Percentiles rank a stretch among this genome's conserved stretches.
Conservation (phyloP, 2,113 vertebrate species). For the Anas platyrhynchos region DNA sequence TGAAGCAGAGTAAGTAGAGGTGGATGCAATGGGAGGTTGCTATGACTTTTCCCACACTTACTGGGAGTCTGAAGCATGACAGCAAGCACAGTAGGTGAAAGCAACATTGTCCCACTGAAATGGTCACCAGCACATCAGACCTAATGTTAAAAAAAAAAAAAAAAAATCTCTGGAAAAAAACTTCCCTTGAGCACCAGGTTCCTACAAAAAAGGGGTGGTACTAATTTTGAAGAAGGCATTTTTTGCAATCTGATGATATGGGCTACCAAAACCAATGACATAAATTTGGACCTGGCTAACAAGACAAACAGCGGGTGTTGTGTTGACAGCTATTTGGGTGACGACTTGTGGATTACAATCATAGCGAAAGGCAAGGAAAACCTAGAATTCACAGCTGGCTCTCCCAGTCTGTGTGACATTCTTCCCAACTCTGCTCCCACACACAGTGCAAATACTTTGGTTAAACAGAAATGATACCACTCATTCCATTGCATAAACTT, state of each 20-base stretch:
- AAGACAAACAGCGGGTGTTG: neutral
- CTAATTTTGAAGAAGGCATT: neutral
- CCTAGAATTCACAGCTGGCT: neutral
- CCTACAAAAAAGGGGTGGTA: neutral
- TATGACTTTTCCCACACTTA: neutral
- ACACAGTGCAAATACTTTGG: neutral
- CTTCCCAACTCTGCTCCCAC: neutral
- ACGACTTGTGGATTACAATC: neutral
- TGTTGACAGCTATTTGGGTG: neutral
- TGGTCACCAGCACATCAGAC: neutral
- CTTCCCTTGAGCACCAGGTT: neutral
- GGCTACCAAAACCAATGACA: neutral
- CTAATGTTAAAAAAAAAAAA: neutral
- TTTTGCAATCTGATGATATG: neutral
- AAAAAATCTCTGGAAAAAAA: neutral
- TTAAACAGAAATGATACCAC: neutral
- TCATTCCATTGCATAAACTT: neutral
- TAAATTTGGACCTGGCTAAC: neutral
- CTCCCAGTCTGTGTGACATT: neutral
- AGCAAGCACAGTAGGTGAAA: neutral
- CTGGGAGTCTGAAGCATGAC: neutral
- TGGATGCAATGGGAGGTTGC: neutral
- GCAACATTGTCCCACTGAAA: neutral
- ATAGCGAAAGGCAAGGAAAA: neutral
- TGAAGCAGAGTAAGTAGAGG: neutral